A percentile compares a stretch with the other conserved stretches of the same genome.
Evolutionary conservation across 2,888 invertebrate genomes (phyloP).

Genomic region (Thereva unica): DNA sequence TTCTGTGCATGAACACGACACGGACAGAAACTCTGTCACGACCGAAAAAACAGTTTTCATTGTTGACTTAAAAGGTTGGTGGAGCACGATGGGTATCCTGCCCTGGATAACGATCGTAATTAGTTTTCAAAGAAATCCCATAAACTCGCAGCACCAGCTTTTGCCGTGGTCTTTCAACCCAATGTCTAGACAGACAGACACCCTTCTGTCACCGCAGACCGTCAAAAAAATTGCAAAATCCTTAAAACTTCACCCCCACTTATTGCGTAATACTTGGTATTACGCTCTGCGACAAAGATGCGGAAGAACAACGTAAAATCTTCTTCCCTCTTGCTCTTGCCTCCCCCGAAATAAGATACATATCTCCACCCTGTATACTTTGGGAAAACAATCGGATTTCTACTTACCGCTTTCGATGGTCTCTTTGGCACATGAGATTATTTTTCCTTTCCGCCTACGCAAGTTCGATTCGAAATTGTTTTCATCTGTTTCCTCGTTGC

Average conservation of each 20-base stretch:
- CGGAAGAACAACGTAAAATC: background rate
- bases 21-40: no score
- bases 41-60: background rate
- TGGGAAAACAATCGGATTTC: background rate
- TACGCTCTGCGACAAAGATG: background rate
- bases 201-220: background rate
- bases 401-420: conserved; percentile 57
- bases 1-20: no score
- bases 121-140: no score
- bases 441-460: conserved; percentile 58
- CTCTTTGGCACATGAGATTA: conserved; percentile 59
- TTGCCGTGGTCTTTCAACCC: background rate
- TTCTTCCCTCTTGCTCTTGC: no score
- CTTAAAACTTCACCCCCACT: background rate
- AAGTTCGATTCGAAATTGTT: conserved; percentile 58
- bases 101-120: background rate
- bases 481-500: conserved; percentile 51
- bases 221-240: no score
- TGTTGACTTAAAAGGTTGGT: background rate
- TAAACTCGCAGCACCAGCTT: no score
- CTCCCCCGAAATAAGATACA: no score
- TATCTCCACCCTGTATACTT: background rate
- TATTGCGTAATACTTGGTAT: conserved; percentile 3
- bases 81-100: background rate
- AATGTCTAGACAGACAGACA: conserved; percentile 11